These are phyloP conservation scores for Conus canariensis DNA, from an alignment of 2,888 invertebrate species.

Conservation along the genomic window DNA sequence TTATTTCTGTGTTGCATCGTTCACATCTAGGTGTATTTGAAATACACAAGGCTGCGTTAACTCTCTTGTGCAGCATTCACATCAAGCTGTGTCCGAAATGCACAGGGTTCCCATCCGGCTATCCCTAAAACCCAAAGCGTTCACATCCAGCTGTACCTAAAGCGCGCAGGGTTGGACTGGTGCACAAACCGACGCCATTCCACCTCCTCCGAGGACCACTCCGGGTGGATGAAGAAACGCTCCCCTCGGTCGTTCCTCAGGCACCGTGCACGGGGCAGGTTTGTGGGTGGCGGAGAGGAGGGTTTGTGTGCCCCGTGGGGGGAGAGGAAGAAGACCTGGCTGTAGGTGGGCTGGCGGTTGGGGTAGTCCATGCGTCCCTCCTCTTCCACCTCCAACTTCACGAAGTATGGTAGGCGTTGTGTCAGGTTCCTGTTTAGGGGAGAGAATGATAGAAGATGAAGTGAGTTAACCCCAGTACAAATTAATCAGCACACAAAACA, in stretches of 20 bases:
- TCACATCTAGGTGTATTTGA: too few relatives aligned
- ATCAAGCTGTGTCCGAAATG: too few relatives aligned
- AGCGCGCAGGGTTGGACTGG: neutral
- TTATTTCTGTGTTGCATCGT: too few relatives aligned
- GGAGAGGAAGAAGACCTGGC: neutral
- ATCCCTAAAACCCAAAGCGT: too few relatives aligned
- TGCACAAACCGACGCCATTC: neutral
- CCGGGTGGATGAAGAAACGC: conserved; percentile 19
- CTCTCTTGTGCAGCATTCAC: too few relatives aligned
- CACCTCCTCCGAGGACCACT: neutral
- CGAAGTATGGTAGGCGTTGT: neutral
- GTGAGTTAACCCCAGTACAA: too few relatives aligned
- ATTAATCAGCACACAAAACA: too few relatives aligned
- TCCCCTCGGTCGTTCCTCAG: neutral
- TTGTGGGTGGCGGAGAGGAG: neutral
- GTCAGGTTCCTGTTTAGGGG: neutral
- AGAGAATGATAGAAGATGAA: neutral
- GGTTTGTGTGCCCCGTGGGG: neutral
- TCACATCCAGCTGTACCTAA: conserved; percentile 30
- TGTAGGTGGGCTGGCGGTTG: neutral
- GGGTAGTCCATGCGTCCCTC: neutral
- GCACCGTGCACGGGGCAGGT: neutral
- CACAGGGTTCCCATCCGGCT: too few relatives aligned
- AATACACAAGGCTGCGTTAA: too few relatives aligned
- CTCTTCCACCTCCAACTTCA: neutral